These are phyloP conservation scores for Sylvia borin DNA, from an alignment of 2,797 vertebrate genomes.

Conservation along the genomic window DNA sequence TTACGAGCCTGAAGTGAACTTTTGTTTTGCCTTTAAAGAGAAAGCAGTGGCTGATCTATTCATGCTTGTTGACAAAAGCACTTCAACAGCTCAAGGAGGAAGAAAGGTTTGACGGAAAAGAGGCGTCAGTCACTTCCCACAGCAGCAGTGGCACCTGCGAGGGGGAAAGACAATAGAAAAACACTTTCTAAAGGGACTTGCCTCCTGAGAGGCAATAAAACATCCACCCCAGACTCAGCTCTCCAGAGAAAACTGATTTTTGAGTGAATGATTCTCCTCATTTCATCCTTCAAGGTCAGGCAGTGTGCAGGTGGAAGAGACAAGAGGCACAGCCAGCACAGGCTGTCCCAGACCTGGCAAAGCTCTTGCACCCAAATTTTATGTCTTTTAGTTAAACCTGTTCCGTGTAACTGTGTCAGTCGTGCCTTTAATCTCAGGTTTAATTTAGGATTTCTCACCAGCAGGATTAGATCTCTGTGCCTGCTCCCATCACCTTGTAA, in stretches of 20 bases:
- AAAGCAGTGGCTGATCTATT: not conserved
- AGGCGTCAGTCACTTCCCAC: not conserved
- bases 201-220: not conserved
- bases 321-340: not conserved
- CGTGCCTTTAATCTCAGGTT: not conserved
- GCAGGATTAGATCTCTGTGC: not conserved
- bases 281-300: not conserved
- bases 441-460: not conserved
- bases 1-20: not conserved
- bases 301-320: not conserved
- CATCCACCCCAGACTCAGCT: not conserved
- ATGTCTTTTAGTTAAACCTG: not conserved
- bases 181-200: not conserved
- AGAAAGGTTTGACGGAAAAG: constrained; percentile 18
- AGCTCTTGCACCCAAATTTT: not conserved
- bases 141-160: not conserved
- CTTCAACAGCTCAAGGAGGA: constrained; percentile 26
- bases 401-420: not conserved
- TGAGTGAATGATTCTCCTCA: not conserved
- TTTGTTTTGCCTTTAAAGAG: constrained; percentile 20
- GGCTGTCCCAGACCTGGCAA: not conserved
- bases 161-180: not conserved
- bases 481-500: not conserved
- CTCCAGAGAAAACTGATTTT: not conserved
- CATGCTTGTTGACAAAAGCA: constrained; percentile 47